Percentiles rank a stretch among this genome's conserved stretches.
These are phyloP conservation scores for Drosophila auraria DNA, from an alignment of 1,140 invertebrate species.

Conservation along the genomic window DNA sequence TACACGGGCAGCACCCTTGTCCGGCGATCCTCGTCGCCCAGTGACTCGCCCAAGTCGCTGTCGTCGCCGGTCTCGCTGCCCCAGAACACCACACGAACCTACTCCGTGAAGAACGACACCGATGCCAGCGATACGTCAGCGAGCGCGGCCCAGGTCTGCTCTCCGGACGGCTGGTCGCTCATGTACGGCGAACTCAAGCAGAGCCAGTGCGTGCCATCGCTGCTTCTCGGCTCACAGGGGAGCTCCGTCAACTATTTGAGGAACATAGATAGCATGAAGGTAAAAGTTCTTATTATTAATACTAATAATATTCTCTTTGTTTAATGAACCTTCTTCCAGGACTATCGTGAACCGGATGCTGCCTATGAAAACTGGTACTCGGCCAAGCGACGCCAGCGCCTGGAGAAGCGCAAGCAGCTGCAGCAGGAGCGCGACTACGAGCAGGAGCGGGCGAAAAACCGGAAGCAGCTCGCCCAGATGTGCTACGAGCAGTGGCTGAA, in stretches of 20 bases:
- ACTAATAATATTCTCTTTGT: background rate
- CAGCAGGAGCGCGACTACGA: slow-evolving; percentile 7
- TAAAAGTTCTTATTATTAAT: slow-evolving; percentile 1
- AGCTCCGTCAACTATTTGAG: slow-evolving; percentile 35
- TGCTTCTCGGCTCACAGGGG: slow-evolving; percentile 23
- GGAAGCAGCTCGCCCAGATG: slow-evolving; percentile 31
- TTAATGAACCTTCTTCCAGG: background rate
- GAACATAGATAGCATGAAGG: slow-evolving; percentile 29
- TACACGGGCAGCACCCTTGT: slow-evolving; percentile 10
- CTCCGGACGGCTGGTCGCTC: slow-evolving; percentile 26
- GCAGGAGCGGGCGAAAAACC: slow-evolving; percentile 8
- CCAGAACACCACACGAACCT: slow-evolving; percentile 2
- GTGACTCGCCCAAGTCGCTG: background rate
- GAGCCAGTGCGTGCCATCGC: slow-evolving; percentile 32
- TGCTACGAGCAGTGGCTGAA: slow-evolving; percentile 59
- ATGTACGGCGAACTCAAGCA: slow-evolving; percentile 40
- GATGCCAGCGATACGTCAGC: background rate
- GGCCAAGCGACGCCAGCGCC: slow-evolving; percentile 35
- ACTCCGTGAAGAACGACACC: background rate
- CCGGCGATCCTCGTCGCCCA: background rate
- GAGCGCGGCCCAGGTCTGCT: background rate
- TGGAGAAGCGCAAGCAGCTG: slow-evolving; percentile 1
- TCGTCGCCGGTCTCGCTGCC: slow-evolving; percentile 9
- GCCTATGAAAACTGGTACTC: slow-evolving; percentile 61
- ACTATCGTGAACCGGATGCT: slow-evolving; percentile 27